Evolutionary conservation across 2,888 invertebrate species (phyloP), one percentile per base, ranked within the genome.

Genomic region (Unio pictorum): DNA sequence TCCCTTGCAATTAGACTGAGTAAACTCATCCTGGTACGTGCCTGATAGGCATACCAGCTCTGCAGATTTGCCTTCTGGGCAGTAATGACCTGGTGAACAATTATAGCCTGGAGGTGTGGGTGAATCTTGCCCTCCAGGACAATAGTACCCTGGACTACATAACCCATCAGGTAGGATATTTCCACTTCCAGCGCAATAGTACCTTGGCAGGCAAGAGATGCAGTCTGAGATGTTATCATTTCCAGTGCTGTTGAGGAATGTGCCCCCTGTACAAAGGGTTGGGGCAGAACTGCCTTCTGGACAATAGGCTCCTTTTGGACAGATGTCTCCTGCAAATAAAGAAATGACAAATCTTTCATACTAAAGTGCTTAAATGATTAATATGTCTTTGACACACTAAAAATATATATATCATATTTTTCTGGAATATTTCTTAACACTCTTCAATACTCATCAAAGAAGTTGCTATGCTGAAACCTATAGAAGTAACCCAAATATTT

Each of bases 11-110:
- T 55, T n/a, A 8, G 71, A 74, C 68, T 82, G 81, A 3, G 85
- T 86, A 1, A 77, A 68, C 69, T 87, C 83, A 76, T 89, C 86
- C 74, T 89, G 86, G 71, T 84, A 86, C 8, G 80, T 78, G 34
- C 86, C 86, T 17, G 86, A 85, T 3, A 79, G 73, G 69, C 87
- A 88, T 26, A 86, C 67, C 4, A 72, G 56, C 7, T 86, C 86
- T 4, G 79, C 69, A 6, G 73, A 66, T 61, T 83, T 85, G 30
- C 86, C 87, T 45, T 73, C 75, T 4, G 81, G 79, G 67, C 89
- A 89, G 75, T 81, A 87, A 75, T 88, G 86, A 26, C 89, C 88
- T 55, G 78, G 76, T 8, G 87, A 85, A 73, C 88, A 89, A 75
- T 86, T 87, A 62, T 78, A 82, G 20, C 82, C 84, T 4, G 75